Evolutionary conservation across 2,888 invertebrate species (phyloP), one percentile per base, ranked within the genome.

Genomic region (Nomada ferruginata): DNA sequence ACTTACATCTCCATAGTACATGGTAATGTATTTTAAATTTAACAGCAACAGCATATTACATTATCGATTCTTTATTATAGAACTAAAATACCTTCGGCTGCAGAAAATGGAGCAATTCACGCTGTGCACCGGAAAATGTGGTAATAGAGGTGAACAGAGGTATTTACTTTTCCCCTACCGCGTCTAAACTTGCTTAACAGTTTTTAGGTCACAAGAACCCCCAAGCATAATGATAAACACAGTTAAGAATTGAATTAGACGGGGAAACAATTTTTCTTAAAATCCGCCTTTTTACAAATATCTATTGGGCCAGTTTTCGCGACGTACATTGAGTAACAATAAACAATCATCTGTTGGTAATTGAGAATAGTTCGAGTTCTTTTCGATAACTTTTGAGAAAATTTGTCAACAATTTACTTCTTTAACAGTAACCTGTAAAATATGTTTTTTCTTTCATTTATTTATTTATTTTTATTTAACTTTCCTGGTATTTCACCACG

Each of bases 161-260:
- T 82, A 79, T 79, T 84, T 84, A 84, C 83, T 82, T 84, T 82
- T 70, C 61, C 60, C 72, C 68, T 60, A 60, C 69, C 72, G 78
- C 36, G 76, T 73, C 72, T 72, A 65, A 82, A 82, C 78, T 79
- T 63, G 69, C 76, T 72, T 76, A 73, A 73, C 64, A 50, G 61
- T 72, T 78, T 65, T 63, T 69, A 64, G 80, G 65, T 76, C 72
- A 29, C 59, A 44, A 50, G 50, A 63, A 15, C 23, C 59, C 44
- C 20, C 42, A 57, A 76, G 71, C 68, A 61, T 53, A 18, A 44
- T 57, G 64, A 76, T 72, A 69, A 76, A 76, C 60, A 26, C n/a
- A n/a, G 15, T 18, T 20, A 10, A 44, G 57, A 13, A 72, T 80
- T 57, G 61, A 69, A 72, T 26, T 9, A 36, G 36, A 11, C 50